phyloP scores from a whole-genome alignment of 2,797 vertebrate species.

The Gymnothorax reevesii region DNA sequence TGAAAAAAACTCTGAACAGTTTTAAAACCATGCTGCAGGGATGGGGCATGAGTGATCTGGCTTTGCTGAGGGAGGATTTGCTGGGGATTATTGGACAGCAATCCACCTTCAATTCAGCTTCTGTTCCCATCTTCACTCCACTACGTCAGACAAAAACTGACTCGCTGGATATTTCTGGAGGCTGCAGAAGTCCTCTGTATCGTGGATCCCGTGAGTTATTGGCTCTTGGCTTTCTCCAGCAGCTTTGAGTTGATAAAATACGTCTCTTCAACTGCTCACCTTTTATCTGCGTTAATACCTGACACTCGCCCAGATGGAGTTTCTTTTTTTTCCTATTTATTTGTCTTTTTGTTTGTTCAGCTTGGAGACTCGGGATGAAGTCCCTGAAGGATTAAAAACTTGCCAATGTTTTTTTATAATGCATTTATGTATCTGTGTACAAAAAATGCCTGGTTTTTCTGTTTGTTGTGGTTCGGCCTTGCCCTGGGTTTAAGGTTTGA shows the following conservation, averaged over 20 bases:
- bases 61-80: too few relatives aligned
- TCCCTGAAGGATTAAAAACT: constrained; percentile 13
- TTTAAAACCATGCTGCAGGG: too few relatives aligned
- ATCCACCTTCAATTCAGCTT: too few relatives aligned
- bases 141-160: not conserved
- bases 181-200: too few relatives aligned
- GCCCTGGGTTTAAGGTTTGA: not conserved
- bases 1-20: too few relatives aligned
- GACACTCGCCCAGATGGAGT: not conserved
- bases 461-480: not conserved
- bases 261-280: not conserved
- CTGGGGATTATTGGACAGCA: too few relatives aligned
- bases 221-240: not conserved
- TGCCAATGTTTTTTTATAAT: not conserved
- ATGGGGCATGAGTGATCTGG: too few relatives aligned
- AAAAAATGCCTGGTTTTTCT: not conserved
- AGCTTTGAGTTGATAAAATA: not conserved
- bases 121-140: not conserved
- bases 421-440: not conserved
- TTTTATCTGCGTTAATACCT: not conserved
- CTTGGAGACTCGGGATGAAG: not conserved
- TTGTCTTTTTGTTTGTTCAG: not conserved
- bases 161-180: not conserved
- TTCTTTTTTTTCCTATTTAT: not conserved
- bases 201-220: not conserved